These are phyloP conservation scores for Pseudococcus jackbeardsleyi DNA, from an alignment of 2,888 invertebrate species.

Conservation along the genomic window DNA sequence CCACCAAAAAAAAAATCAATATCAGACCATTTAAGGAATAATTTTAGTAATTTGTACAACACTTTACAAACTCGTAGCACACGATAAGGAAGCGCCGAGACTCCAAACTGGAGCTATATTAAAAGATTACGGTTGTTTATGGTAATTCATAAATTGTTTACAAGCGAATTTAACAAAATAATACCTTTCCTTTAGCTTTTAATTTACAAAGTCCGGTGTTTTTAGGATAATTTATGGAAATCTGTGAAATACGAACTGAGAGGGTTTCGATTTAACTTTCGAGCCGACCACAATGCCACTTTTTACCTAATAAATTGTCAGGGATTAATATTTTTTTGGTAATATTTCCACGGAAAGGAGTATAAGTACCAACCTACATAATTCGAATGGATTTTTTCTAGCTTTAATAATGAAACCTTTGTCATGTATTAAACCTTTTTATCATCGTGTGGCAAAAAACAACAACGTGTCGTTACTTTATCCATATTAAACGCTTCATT, in stretches of 20 bases:
- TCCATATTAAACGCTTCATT: constrained; percentile 23
- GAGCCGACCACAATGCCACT: constrained; percentile 7
- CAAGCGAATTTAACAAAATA: constrained; percentile 56
- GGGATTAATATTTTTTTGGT: constrained; percentile 38
- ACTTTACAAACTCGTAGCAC: constrained; percentile 24
- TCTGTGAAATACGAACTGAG: constrained; percentile 54
- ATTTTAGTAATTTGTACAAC: constrained; percentile 41
- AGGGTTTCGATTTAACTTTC: constrained; percentile 53
- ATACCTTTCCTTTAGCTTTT: constrained; percentile 55
- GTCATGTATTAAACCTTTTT: constrained; percentile 36
- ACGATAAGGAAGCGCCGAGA: constrained; percentile 51
- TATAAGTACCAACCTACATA: neutral
- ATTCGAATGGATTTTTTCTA: neutral
- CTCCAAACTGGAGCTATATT: constrained; percentile 54
- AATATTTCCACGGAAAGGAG: neutral
- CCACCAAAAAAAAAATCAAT: neutral
- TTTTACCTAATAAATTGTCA: constrained; percentile 54
- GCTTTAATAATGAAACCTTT: constrained; percentile 42
- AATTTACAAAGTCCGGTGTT: constrained; percentile 55
- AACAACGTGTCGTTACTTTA: neutral
- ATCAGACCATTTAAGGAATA: constrained; percentile 31
- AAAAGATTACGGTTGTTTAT: constrained; percentile 56
- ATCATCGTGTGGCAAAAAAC: constrained; percentile 25
- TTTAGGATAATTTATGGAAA: constrained; percentile 56
- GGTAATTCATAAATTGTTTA: constrained; percentile 56